Evolutionary conservation across 2,888 invertebrate species (phyloP).

Genomic region (Tethea ocularis): DNA sequence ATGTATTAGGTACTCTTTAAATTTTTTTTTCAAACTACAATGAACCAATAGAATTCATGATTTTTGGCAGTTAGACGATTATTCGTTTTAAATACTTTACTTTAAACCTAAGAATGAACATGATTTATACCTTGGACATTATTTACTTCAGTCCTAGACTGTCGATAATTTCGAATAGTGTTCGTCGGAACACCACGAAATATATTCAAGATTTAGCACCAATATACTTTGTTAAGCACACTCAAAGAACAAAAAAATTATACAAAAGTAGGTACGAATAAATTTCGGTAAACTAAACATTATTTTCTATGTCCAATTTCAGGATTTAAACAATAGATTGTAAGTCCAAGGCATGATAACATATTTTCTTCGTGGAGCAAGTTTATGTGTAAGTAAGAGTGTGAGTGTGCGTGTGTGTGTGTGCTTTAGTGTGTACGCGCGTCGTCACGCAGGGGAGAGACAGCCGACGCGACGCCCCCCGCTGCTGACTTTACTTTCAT

Average conservation of each 20-base stretch:
- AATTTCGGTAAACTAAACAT: background rate
- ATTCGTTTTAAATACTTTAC: conserved; percentile 23
- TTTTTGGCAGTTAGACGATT: conserved; percentile 59
- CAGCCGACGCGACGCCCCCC: conserved; percentile 86
- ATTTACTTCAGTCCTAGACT: conserved; percentile 10
- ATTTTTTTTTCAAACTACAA: conserved; percentile 38
- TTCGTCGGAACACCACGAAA: conserved; percentile 18
- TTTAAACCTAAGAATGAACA: conserved; percentile 24
- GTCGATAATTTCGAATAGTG: conserved; percentile 15
- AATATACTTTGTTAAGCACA: conserved; percentile 18
- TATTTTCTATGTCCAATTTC: background rate
- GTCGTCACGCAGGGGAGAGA: conserved; percentile 85
- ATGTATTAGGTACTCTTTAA: conserved; percentile 31
- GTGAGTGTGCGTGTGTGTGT: conserved; percentile 19
- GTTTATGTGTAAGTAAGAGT: conserved; percentile 56
- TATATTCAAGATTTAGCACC: conserved; percentile 49
- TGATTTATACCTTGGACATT: conserved; percentile 40
- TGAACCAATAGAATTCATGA: conserved; percentile 36
- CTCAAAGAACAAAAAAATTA: background rate
- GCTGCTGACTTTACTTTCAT: conserved; percentile 85
- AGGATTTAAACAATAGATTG: background rate
- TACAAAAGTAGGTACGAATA: background rate
- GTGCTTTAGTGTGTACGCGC: conserved; percentile 63
- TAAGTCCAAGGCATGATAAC: conserved; percentile 14
- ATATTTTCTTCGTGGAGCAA: conserved; percentile 8